Conservation (phyloP, 2,797 vertebrate species). For the Halcyon chelicuti region DNA sequence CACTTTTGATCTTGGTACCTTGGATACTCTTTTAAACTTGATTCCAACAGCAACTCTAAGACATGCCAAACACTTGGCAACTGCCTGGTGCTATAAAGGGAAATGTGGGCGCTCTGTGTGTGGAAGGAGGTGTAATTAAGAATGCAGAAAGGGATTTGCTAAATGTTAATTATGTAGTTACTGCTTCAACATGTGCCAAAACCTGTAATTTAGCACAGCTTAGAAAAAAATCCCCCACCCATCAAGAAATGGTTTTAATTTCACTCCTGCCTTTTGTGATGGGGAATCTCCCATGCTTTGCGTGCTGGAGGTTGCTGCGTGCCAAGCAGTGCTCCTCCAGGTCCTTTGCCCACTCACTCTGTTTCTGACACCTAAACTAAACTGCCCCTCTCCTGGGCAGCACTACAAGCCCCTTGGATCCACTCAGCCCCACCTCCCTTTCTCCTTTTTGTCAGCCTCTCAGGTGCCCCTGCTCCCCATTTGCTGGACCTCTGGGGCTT, state of each 20-base stretch:
- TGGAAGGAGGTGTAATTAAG: slow-evolving; percentile 70
- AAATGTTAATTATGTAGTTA: slow-evolving; percentile 74
- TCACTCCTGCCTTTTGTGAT: slow-evolving; percentile 30
- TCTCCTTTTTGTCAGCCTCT: background rate
- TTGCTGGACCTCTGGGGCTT: background rate
- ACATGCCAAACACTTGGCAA: slow-evolving; percentile 66
- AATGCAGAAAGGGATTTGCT: slow-evolving; percentile 69
- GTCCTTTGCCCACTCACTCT: background rate
- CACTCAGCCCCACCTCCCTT: background rate
- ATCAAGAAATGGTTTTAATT: slow-evolving; percentile 46
- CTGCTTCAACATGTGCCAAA: slow-evolving; percentile 65
- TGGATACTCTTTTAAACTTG: slow-evolving; percentile 46
- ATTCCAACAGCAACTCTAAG: slow-evolving; percentile 57
- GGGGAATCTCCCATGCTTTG: slow-evolving; percentile 17
- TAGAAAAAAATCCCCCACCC: slow-evolving; percentile 11
- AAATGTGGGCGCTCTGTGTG: slow-evolving; percentile 53
- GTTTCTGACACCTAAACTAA: background rate
- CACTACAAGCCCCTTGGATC: background rate
- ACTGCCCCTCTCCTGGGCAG: background rate
- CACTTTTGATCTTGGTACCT: slow-evolving; percentile 46
- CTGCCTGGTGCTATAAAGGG: slow-evolving; percentile 64
- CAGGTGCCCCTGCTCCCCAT: background rate
- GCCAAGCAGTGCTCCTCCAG: background rate
- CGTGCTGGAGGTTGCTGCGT: background rate
- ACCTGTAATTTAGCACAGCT: slow-evolving; percentile 66